phyloP scores from a whole-genome alignment of 2,113 vertebrate species.

The Balaenoptera acutorostrata region DNA sequence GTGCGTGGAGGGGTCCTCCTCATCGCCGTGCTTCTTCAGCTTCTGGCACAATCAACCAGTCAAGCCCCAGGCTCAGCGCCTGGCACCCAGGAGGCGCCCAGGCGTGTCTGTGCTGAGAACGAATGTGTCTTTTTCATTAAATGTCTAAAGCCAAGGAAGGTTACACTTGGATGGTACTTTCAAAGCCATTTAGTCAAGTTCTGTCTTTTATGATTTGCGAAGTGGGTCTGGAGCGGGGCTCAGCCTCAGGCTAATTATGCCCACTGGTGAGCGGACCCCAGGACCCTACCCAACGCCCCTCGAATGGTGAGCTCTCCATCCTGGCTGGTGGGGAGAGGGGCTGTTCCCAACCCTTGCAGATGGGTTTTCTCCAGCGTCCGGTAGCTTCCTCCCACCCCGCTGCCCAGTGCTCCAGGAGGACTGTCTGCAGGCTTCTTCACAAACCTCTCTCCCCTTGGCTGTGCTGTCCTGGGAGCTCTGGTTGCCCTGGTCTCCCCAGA shows the following conservation, averaged over 20 bases:
- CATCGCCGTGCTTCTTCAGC: not conserved
- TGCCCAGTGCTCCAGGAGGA: no score
- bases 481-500: not conserved
- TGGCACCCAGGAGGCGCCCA: not conserved
- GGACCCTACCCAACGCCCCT: not conserved
- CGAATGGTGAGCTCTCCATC: not conserved
- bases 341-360: not conserved
- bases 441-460: not conserved
- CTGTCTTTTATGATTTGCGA: conserved; percentile 14
- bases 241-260: not conserved
- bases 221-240: not conserved
- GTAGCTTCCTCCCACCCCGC: not conserved
- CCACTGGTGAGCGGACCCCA: not conserved
- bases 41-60: not conserved
- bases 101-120: not conserved
- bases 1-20: fast-evolving
- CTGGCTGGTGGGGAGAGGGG: not conserved
- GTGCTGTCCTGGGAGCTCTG: not conserved
- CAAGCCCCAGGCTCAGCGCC: not conserved
- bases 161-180: not conserved
- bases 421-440: not conserved
- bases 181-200: not conserved
- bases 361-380: not conserved
- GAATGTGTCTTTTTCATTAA: not conserved
- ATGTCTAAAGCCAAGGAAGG: not conserved